Evolutionary conservation across 2,797 vertebrate genomes (phyloP).

Genomic region (Spheniscus humboldti): DNA sequence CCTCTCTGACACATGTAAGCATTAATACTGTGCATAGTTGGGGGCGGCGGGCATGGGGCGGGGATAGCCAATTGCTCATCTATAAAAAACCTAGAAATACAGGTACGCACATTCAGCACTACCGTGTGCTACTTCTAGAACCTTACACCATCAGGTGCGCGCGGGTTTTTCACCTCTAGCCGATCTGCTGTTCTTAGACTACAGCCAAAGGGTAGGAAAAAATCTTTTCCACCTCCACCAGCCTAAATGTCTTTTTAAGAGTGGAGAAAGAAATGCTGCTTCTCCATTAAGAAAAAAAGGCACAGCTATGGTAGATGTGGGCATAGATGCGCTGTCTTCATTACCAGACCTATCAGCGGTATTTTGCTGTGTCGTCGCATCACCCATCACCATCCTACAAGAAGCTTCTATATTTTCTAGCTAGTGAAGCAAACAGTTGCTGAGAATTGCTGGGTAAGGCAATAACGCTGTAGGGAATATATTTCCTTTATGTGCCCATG

Average conservation of each 20-base stretch:
- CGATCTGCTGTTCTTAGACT: neutral
- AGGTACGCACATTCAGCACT: neutral
- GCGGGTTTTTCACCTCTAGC: neutral
- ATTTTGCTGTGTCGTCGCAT: neutral
- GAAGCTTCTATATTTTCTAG: neutral
- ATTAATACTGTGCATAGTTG: neutral
- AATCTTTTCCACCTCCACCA: neutral
- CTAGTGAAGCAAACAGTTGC: neutral
- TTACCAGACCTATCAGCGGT: neutral
- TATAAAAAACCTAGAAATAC: neutral
- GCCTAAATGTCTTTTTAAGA: neutral
- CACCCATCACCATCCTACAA: neutral
- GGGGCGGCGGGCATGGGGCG: neutral
- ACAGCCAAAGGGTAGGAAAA: neutral
- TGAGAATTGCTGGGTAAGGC: neutral
- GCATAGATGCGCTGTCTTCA: neutral
- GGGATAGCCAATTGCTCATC: neutral
- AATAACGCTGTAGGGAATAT: neutral
- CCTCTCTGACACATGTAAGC: neutral
- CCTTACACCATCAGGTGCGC: fast-evolving
- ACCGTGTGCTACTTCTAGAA: neutral
- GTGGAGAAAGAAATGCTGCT: neutral
- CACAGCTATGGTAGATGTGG: neutral
- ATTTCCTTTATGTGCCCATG: neutral
- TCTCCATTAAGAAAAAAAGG: neutral